Percentiles rank a stretch among this genome's conserved stretches.
Conservation (phyloP, 2,888 invertebrate species). For the Microchrysa polita region DNA sequence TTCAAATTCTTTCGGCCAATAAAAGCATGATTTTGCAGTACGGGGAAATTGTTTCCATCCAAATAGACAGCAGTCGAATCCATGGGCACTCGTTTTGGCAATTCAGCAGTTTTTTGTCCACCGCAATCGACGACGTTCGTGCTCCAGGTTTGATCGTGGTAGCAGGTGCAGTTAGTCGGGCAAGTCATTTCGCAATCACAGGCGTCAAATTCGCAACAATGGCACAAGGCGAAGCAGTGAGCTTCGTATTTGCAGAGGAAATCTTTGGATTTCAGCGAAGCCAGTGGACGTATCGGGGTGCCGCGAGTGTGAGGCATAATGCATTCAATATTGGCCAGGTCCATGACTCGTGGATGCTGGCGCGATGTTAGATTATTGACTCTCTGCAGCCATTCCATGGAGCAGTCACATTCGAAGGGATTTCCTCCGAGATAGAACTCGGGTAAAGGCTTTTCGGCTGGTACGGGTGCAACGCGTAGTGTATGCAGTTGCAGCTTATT, state of each 20-base stretch:
- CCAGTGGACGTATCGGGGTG: conserved; percentile 79
- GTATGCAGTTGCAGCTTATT: conserved; percentile 84
- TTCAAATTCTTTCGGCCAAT: conserved; percentile 92
- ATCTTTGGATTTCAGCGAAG: conserved; percentile 82
- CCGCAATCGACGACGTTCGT: conserved; percentile 94
- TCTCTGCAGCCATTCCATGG: conserved; percentile 93
- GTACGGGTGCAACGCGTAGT: conserved; percentile 76
- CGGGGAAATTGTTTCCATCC: conserved; percentile 88
- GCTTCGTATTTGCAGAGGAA: conserved; percentile 93
- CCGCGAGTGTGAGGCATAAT: conserved; percentile 87
- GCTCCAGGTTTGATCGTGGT: conserved; percentile 93
- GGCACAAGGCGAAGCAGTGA: conserved; percentile 94
- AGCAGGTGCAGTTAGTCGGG: conserved; percentile 92
- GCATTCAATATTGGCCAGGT: conserved; percentile 88
- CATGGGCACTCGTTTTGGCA: conserved; percentile 92
- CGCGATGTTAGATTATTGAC: conserved; percentile 87
- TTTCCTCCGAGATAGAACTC: conserved; percentile 93
- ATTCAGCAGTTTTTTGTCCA: conserved; percentile 77
- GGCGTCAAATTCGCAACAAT: conserved; percentile 95
- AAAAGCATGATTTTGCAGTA: conserved; percentile 89
- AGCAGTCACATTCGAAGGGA: conserved; percentile 94
- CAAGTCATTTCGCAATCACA: conserved; percentile 98
- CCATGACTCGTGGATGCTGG: conserved; percentile 89
- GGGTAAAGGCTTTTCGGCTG: conserved; percentile 74
- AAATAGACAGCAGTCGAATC: conserved; percentile 93